phyloP scores from a whole-genome alignment of 2,113 vertebrate genomes.

The Zapus hudsonius region DNA sequence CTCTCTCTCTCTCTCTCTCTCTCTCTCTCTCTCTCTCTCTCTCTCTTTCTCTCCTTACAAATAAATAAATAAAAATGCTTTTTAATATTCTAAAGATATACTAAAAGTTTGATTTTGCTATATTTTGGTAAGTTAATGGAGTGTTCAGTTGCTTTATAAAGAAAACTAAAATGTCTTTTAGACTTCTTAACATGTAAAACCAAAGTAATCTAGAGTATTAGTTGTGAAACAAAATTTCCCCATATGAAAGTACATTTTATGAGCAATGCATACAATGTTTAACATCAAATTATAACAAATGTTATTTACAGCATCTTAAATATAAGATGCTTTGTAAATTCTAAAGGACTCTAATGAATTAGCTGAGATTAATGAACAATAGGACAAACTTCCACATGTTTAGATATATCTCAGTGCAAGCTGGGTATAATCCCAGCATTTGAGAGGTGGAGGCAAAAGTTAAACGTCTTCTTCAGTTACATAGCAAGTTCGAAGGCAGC shows the following conservation, averaged over 20 bases:
- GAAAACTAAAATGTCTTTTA: conserved; percentile 6
- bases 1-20: too few relatives aligned
- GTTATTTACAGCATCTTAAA: conserved; percentile 30
- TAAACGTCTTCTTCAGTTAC: too few relatives aligned
- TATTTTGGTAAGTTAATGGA: not conserved
- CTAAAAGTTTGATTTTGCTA: not conserved
- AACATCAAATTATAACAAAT: not conserved
- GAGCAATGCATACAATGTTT: not conserved
- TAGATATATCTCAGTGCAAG: not conserved
- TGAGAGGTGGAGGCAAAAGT: not conserved
- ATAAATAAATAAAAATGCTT: too few relatives aligned
- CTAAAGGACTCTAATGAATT: not conserved
- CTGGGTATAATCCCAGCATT: not conserved
- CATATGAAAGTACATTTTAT: not conserved
- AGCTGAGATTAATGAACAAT: not conserved
- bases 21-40: too few relatives aligned
- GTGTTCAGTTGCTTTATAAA: not conserved
- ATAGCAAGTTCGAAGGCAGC: too few relatives aligned
- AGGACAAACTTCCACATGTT: not conserved
- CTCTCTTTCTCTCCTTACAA: too few relatives aligned
- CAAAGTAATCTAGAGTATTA: not conserved
- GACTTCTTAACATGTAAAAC: conserved; percentile 10
- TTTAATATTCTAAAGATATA: too few relatives aligned
- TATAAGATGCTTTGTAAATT: not conserved
- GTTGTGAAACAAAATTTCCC: not conserved